These are phyloP conservation scores for Psylliodes chrysocephalus DNA, from an alignment of 2,888 invertebrate genomes.

Conservation along the genomic window DNA sequence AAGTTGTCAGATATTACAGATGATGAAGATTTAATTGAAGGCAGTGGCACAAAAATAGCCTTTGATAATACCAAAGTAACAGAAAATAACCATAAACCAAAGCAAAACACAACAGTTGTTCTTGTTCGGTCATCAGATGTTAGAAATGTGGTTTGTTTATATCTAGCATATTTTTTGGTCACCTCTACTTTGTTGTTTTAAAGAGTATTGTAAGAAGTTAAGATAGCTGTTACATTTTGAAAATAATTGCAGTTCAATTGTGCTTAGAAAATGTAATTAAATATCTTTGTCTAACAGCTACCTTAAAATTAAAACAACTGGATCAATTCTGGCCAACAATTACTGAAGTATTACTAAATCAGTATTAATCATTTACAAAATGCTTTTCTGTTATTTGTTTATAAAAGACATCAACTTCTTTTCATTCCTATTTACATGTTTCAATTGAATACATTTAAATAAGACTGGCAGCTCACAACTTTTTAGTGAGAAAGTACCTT, in stretches of 20 bases:
- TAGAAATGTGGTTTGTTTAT: neutral
- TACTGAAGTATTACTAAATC: neutral
- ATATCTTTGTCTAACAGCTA: neutral
- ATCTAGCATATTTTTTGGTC: neutral
- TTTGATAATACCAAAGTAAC: slow-evolving; percentile 4
- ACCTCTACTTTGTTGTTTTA: neutral
- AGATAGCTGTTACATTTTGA: neutral
- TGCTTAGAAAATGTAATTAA: too few species aligned
- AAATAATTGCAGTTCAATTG: neutral
- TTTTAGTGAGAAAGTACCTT: too few species aligned
- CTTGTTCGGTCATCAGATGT: neutral
- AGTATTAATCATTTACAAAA: neutral
- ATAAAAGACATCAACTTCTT: neutral
- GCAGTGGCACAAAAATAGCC: slow-evolving; percentile 36
- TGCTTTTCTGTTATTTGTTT: neutral
- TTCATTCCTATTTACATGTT: too few species aligned
- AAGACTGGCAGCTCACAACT: too few species aligned
- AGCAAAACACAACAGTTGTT: slow-evolving; percentile 15
- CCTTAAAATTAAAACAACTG: neutral
- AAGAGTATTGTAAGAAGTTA: neutral
- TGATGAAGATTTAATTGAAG: slow-evolving; percentile 42
- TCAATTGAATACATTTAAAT: too few species aligned
- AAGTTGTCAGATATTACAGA: slow-evolving; percentile 31
- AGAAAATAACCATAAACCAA: neutral
- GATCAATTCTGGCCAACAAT: neutral